Evolutionary conservation across 2,797 vertebrate species (phyloP), one percentile per base, ranked within the genome.

Genomic region (Alosa sapidissima): DNA sequence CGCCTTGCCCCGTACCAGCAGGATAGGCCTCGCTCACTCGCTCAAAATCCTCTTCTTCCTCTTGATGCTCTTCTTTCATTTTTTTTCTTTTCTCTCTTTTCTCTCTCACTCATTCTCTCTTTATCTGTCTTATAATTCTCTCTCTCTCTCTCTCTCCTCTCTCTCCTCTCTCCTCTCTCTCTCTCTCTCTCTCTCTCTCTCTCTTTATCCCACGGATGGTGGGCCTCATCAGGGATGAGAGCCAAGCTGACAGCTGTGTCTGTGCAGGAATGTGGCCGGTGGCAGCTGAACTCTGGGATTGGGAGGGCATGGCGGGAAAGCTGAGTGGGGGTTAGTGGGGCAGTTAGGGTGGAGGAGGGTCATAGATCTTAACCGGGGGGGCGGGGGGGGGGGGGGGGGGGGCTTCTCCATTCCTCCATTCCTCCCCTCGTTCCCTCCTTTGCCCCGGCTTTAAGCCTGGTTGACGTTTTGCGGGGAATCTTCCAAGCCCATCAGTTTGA

Each of bases 211-310:
- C 4, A 78, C 24, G 65, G 28, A 48, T 72, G 62, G 65, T 86
- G 90, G 88, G 88, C 86, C 90, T 83, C 89, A 62, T 87, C 81
- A 85, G 91, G 88, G 85, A 90, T 86, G 84, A 93, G 92, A 91
- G 93, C 93, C 92, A 93, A 93, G 92, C 92, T 92, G 94, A 95
- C 96, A 96, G 96, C 96, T 96, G 95, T 94, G 90, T 92, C 91
- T 84, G 90, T 91, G 92, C 92, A 92, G 91, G 91, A 94, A 95
- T 95, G 95, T 94, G 93, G 93, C 91, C 72, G 21, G 58, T 62
- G 58, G 88, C 92, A 94, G 93, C 92, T 92, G 93, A 94, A 95
- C 93, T 65, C 24, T 88, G 88, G 86, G 91, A 92, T 91, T 91
- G 90, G 88, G 90, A 90, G 91, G 90, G 90, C 91, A 78, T 87